Evolutionary conservation across 2,888 invertebrate species (phyloP), one percentile per base, ranked within the genome.

Genomic region (Macaria liturata): DNA sequence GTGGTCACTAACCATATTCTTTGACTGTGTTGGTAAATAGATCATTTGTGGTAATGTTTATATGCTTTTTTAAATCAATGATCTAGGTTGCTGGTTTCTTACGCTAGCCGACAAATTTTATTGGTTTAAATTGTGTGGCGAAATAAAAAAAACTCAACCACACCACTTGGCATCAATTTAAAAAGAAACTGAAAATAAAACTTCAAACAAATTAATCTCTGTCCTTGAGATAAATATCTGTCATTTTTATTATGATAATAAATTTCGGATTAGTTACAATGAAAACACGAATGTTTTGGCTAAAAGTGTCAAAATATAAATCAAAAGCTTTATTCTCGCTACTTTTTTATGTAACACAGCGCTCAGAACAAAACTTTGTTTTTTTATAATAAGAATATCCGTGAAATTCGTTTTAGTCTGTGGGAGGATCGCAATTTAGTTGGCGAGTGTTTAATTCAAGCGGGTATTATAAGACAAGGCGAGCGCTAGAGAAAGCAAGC

Each of bases 401-500:
- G 74, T 78, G 79, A 81, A 83, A 81, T 84, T 68, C 54, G 48
- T 46, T 46, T 57, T 49, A 42, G 40, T 39, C 30, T 57, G 62
- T 60, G 57, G 67, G 60, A 57, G 61, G 61, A 59, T 61, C 76
- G 76, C 79, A 70, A 80, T 81, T 72, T 75, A 70, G 70, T 70
- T 74, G 74, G 75, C 75, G 69, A 70, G 68, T 64, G 75, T 75
- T 82, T 82, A 81, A 84, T 84, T 83, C 83, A 79, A 75, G 70
- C 76, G 77, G 75, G 77, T 83, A 56, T 81, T 82, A 84, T 83
- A 87, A 89, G 87, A 88, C 87, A 88, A 84, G 82, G 82, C 84
- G 84, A 81, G 77, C 81, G 82, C 86, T 87, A 88, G 88, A 86
- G 86, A 87, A 86, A 84, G 84, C 85, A 75, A 72, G 81, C 81